Base-by-base conservation (phyloP, 2,113 vertebrate species). In the Nerophis lumbriciformis region DNA sequence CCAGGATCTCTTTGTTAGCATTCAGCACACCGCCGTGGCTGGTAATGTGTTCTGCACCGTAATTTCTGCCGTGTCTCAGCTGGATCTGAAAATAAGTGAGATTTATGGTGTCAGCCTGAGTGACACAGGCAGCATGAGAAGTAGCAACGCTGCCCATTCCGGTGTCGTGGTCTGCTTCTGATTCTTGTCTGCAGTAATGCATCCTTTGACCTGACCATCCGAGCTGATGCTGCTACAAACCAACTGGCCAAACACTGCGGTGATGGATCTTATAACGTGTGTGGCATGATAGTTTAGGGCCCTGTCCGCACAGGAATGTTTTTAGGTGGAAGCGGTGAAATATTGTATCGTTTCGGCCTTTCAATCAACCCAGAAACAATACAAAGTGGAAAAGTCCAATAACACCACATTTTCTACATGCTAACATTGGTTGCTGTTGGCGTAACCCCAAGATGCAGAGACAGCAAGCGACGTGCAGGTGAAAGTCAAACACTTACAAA, bases 51-150 rank as follows among this genome's bases (percentile, higher is more conserved):
- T 88, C 79, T 83, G 76, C 77, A 80, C 79, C 53, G 71, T 86
- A 86, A 88, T 88, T 87, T 87, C 86, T 87, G 67, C 77, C 64
- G 53, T 81, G 83, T 81, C 85, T 82, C 61, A 50, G 75, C 66
- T 75, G 78, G 81, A 86, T 87, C 87, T 81, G 85, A 88, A 87
- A 87, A 86, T 88, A 90, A 90, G 86, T 87, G 86, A 87, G 90
- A 90, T 90, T 92, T 90, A 89, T 88, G 83, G 86, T 85, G 89
- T 89, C 84, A 89, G 82, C 63, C 77, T 72, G 83, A 87, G 80
- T 88, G 88, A 87, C 84, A 84, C 73, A 57, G 67, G 68, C 73
- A 76, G 88, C 81, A 90, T 88, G 81, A 80, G 67, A 89, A 87
- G 73, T 82, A 85, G 85, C 57, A 16, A 61, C 48, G 61, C 70